Percentiles rank a stretch among this genome's conserved stretches.
phyloP scores from a whole-genome alignment of 2,797 vertebrate species.

The Sandelia bainsii region DNA sequence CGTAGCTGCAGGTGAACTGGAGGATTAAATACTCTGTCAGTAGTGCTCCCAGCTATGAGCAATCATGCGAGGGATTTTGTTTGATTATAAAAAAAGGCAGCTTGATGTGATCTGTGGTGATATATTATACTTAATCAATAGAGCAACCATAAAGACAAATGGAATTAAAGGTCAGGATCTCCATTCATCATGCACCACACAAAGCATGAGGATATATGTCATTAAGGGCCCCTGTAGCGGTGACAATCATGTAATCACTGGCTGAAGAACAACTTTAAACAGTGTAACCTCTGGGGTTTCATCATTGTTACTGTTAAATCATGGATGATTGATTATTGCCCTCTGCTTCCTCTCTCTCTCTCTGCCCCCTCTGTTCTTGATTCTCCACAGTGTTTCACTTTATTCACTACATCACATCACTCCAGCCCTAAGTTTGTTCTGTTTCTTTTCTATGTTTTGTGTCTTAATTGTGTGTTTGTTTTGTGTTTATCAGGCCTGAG shows the following conservation, averaged over 20 bases:
- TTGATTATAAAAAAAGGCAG: conserved; percentile 20
- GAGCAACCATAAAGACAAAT: conserved; percentile 28
- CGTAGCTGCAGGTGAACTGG: conserved; percentile 92
- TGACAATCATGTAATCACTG: conserved; percentile 33
- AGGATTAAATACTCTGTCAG: conserved; percentile 5
- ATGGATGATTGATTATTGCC: neutral
- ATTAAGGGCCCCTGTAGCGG: neutral
- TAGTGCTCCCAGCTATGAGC: conserved; percentile 6
- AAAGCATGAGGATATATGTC: conserved; percentile 17
- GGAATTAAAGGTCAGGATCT: conserved; percentile 19
- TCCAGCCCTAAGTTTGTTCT: neutral
- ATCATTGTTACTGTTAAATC: neutral
- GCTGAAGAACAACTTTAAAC: conserved; percentile 14
- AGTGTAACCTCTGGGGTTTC: neutral
- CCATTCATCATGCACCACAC: conserved; percentile 6
- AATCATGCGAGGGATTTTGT: conserved; percentile 6
- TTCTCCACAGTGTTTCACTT: too few relatives aligned
- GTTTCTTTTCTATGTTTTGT: neutral
- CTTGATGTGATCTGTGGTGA: conserved; percentile 30
- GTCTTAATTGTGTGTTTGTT: conserved; percentile 4
- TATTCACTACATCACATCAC: neutral
- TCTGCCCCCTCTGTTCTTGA: neutral
- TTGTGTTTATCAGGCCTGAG: conserved; percentile 88
- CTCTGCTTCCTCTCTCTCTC: neutral
- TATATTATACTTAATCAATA: conserved; percentile 17